Percentiles rank a stretch among this genome's conserved stretches.
Evolutionary conservation across 2,113 vertebrate species (phyloP).

Genomic region (Xiphophorus maculatus): DNA sequence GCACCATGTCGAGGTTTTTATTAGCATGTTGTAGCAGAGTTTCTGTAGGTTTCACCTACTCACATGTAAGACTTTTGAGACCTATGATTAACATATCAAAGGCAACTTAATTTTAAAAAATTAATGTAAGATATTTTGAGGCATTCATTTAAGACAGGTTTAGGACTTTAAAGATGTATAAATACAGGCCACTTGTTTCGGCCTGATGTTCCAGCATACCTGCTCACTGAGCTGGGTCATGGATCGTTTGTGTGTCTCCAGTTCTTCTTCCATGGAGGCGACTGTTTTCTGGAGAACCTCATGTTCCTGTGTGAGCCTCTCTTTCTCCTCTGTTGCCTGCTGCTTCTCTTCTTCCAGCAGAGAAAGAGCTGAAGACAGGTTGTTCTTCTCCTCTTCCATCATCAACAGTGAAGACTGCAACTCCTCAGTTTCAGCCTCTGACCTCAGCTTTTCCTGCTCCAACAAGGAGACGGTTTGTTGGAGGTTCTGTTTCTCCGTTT

Average conservation of each 20-base stretch:
- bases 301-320: slow-evolving; percentile 53
- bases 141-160: too few species aligned
- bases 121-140: too few species aligned
- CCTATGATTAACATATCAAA: too few species aligned
- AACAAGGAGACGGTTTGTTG: slow-evolving; percentile 34
- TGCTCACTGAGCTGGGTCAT: slow-evolving; percentile 48
- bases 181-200: too few species aligned
- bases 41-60: too few species aligned
- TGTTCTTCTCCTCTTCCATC: slow-evolving; percentile 57
- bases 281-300: slow-evolving; percentile 41
- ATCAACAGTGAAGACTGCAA: slow-evolving; percentile 35
- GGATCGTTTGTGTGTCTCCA: slow-evolving; percentile 43
- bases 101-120: too few species aligned
- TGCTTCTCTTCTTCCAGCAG: slow-evolving; percentile 69
- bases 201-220: slow-evolving; percentile 30
- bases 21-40: too few species aligned
- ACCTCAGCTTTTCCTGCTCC: slow-evolving; percentile 40
- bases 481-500: slow-evolving; percentile 42
- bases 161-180: too few species aligned
- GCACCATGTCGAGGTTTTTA: not conserved
- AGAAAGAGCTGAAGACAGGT: slow-evolving; percentile 41
- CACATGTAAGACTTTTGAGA: too few species aligned
- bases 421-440: slow-evolving; percentile 45
- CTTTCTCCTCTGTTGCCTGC: slow-evolving; percentile 57
- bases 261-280: slow-evolving; percentile 45